Conservation (phyloP, 2,113 vertebrate genomes). For the Zosterops borbonicus region DNA sequence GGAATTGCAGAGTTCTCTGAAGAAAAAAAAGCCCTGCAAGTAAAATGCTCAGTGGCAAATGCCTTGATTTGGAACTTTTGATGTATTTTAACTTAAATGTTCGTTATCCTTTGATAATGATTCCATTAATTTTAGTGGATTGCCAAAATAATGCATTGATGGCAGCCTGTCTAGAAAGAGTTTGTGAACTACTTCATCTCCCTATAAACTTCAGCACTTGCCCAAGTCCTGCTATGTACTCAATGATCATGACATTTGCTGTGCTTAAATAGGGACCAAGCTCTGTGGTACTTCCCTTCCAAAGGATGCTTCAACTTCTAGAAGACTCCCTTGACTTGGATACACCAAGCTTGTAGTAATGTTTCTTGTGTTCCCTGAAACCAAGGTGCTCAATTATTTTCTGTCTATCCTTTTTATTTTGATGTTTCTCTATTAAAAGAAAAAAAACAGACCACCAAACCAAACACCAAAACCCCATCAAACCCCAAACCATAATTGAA, state of each 20-base stretch:
- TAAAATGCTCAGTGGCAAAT: not conserved
- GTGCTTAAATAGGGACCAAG: not conserved
- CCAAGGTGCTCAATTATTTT: not conserved
- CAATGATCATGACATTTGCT: not conserved
- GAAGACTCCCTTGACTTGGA: not conserved
- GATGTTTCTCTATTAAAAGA: not conserved
- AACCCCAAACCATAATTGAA: not conserved
- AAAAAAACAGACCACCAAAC: not conserved
- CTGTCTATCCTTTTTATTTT: not conserved
- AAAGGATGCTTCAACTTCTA: not conserved
- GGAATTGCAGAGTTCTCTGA: not conserved
- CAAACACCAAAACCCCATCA: not conserved
- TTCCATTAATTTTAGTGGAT: not conserved
- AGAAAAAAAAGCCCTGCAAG: not conserved
- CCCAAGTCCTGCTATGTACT: not conserved
- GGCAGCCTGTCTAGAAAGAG: not conserved
- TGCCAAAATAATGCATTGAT: not conserved
- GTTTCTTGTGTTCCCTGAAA: not conserved
- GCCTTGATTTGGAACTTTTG: not conserved
- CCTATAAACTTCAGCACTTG: not conserved
- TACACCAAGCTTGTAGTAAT: not conserved
- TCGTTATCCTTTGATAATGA: not conserved
- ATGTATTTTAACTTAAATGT: not conserved
- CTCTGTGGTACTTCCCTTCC: not conserved
- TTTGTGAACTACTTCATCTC: not conserved